These are phyloP conservation scores for Drosophila subsilvestris DNA, from an alignment of 2,888 invertebrate genomes.

Conservation along the genomic window DNA sequence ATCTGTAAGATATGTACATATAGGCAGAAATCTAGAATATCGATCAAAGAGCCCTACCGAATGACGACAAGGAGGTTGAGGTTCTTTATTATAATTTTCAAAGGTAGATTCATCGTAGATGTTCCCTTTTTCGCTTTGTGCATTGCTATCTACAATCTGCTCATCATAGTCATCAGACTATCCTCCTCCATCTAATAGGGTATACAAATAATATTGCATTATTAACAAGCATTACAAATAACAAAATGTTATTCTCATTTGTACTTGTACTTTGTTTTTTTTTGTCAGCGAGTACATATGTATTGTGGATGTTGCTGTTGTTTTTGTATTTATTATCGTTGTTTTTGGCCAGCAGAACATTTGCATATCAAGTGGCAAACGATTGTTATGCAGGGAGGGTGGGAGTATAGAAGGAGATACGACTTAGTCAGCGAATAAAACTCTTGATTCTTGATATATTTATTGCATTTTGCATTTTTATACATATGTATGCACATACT, in stretches of 20 bases:
- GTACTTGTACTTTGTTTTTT: neutral
- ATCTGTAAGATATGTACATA: no score
- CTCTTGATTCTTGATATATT: constrained; percentile 11
- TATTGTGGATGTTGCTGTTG: constrained; percentile 13
- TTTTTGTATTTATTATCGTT: constrained; percentile 38
- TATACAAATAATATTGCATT: neutral
- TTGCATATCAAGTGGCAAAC: constrained; percentile 65
- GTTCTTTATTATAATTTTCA: no score
- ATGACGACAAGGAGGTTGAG: no score
- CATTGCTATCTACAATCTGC: no score
- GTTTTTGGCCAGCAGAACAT: constrained; percentile 63
- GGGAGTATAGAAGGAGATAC: constrained; percentile 11
- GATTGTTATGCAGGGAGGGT: constrained; percentile 9
- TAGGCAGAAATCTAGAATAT: no score
- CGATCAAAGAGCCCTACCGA: no score
- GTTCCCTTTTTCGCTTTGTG: no score
- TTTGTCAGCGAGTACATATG: constrained; percentile 6
- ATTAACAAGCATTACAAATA: constrained; percentile 68
- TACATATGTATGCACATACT: neutral
- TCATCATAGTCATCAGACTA: no score
- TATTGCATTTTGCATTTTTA: neutral
- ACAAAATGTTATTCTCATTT: constrained; percentile 62
- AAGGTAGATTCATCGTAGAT: no score
- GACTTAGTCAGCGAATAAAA: constrained; percentile 30
- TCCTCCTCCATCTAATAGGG: neutral